Conservation (phyloP, 2,888 invertebrate genomes). For the Epistrophe grossulariae region DNA sequence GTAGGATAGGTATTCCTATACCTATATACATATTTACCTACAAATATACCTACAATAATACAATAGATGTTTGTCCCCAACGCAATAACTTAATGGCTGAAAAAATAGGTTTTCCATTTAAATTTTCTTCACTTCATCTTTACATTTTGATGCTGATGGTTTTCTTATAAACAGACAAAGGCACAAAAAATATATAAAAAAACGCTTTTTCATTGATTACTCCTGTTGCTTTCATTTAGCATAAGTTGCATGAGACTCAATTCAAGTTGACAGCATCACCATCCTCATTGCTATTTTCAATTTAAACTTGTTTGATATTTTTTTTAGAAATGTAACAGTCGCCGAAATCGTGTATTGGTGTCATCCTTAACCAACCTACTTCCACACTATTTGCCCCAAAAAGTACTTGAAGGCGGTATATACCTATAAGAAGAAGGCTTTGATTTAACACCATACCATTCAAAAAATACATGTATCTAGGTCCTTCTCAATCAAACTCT, state of each 20-base stretch:
- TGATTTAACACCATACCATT: neutral
- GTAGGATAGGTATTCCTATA: neutral
- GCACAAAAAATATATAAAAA: neutral
- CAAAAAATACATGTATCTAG: neutral
- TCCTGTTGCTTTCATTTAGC: conserved; percentile 41
- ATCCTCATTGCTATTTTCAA: conserved; percentile 27
- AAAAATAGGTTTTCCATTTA: conserved; percentile 61
- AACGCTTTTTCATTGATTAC: conserved; percentile 50
- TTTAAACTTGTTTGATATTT: conserved; percentile 57
- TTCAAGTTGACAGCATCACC: conserved; percentile 34
- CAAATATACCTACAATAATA: neutral
- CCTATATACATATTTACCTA: neutral
- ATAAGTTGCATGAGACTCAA: conserved; percentile 40
- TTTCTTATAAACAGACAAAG: conserved; percentile 40
- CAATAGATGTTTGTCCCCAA: conserved; percentile 33
- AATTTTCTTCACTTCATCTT: conserved; percentile 42
- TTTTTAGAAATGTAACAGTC: neutral
- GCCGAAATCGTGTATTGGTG: conserved; percentile 32
- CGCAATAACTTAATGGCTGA: conserved; percentile 63
- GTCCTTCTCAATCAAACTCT: neutral
- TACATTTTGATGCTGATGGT: conserved; percentile 40
- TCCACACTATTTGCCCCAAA: conserved; percentile 47
- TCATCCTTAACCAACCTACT: conserved; percentile 34
- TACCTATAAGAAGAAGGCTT: too few species aligned
- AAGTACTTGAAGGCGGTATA: neutral